Conservation (phyloP, 2,113 vertebrate genomes). For the Callithrix jacchus region DNA sequence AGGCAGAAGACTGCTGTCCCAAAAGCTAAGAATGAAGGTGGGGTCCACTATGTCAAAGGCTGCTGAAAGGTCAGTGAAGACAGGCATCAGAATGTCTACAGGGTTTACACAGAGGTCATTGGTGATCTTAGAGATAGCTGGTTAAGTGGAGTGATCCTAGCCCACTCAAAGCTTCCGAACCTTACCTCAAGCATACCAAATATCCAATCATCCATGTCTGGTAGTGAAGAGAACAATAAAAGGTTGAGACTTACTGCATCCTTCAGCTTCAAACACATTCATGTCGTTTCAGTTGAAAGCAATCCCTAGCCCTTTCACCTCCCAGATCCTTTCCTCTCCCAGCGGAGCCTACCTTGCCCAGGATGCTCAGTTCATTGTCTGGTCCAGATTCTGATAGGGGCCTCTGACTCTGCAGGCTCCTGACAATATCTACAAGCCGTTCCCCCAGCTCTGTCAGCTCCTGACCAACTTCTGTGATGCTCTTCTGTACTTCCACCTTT, state of each 20-base stretch:
- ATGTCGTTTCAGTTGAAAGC: neutral
- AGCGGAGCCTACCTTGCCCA: neutral
- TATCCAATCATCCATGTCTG: neutral
- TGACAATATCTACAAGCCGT: constrained; percentile 31
- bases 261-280: neutral
- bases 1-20: neutral
- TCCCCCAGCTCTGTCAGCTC: constrained; percentile 50
- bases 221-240: neutral
- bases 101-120: neutral
- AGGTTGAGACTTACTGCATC: neutral
- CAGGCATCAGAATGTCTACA: neutral
- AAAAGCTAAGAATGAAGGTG: neutral
- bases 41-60: neutral
- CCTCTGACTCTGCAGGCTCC: constrained; percentile 16
- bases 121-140: neutral
- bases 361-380: neutral
- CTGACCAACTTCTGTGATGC: constrained; percentile 46
- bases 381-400: neutral
- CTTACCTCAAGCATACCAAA: neutral
- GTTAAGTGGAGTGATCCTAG: neutral
- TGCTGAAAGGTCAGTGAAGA: neutral
- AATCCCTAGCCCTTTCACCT: neutral
- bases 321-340: neutral
- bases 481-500: constrained; percentile 54
- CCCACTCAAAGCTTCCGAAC: neutral